Base-by-base conservation (phyloP, 2,888 invertebrate genomes). In the Chirona hameri region DNA sequence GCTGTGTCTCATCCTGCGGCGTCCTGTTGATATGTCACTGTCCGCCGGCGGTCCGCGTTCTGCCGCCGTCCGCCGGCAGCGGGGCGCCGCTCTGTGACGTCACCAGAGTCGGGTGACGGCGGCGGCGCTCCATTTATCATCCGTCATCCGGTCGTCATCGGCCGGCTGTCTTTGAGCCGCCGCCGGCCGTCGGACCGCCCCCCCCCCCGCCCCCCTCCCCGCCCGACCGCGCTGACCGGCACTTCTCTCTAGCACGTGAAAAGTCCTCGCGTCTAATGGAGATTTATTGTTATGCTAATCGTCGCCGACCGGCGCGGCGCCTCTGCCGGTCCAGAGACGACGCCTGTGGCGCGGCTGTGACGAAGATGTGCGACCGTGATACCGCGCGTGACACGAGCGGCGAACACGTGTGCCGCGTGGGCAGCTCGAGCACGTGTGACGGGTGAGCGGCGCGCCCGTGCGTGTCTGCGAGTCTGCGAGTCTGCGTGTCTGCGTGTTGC, bases 261-360 rank as follows among this genome's bases (percentile, higher is more conserved):
- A 31, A 31, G 72, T 69, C 72, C 31, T 72, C 39, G 15, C 76
- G n/a, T 60, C 76, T 76, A 76, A 76, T 76, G 76, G 76, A 24
- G 76, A n/a, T 46, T 39, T 46, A 76, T 76, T 76, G 76, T 76
- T 46, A 76, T 76, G 76, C 21, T 46, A 76, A 76, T 76, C 46
- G 76, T 27, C 76, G 46, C 10, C 46, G 76, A 1, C 29, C 31
- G 72, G 31, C 31, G 31, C 27, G 29, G 27, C 72, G 31, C 72
- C 18, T 29, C 72, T 72, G 72, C 18, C 27, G 72, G 0, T 12
- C 31, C 27, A 15, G 15, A 1, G 29, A 27, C 27, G 69, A n/a
- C 31, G 31, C 10, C 27, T 18, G 72, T 15, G 15, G 72, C 18
- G 15, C 27, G 27, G n/a, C 65, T 7, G 21, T 24, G n/a, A 65